A percentile compares a stretch with the other conserved stretches of the same genome.
These are phyloP conservation scores for Cenopis cana DNA, from an alignment of 2,888 invertebrate genomes.

Conservation along the genomic window DNA sequence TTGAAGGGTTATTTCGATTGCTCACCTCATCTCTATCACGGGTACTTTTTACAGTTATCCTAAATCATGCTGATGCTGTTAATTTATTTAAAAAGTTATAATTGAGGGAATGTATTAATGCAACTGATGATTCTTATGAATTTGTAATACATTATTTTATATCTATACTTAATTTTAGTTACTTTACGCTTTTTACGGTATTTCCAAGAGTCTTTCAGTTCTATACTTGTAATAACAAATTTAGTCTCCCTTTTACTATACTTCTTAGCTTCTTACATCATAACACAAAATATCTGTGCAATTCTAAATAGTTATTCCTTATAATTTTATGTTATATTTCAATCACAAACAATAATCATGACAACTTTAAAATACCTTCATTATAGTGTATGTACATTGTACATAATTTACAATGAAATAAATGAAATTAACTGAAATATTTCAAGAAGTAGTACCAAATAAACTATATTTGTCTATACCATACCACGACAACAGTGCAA, in stretches of 20 bases:
- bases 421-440: too few species aligned
- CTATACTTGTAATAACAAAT: neutral
- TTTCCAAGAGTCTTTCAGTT: neutral
- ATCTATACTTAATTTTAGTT: constrained; percentile 2
- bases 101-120: neutral
- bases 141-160: neutral
- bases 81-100: neutral
- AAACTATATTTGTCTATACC: neutral
- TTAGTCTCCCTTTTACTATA: neutral
- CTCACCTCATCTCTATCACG: neutral
- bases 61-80: too few species aligned
- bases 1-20: neutral
- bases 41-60: neutral
- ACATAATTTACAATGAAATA: too few species aligned
- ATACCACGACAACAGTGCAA: neutral
- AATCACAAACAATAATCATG: neutral
- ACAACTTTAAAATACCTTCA: neutral
- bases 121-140: neutral
- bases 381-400: too few species aligned
- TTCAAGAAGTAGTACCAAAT: neutral
- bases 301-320: too few species aligned
- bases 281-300: too few species aligned
- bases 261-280: neutral
- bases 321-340: neutral
- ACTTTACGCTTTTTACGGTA: neutral